These are phyloP conservation scores for Glyphotaelius pellucidus DNA, from an alignment of 2,888 invertebrate genomes.

Conservation along the genomic window DNA sequence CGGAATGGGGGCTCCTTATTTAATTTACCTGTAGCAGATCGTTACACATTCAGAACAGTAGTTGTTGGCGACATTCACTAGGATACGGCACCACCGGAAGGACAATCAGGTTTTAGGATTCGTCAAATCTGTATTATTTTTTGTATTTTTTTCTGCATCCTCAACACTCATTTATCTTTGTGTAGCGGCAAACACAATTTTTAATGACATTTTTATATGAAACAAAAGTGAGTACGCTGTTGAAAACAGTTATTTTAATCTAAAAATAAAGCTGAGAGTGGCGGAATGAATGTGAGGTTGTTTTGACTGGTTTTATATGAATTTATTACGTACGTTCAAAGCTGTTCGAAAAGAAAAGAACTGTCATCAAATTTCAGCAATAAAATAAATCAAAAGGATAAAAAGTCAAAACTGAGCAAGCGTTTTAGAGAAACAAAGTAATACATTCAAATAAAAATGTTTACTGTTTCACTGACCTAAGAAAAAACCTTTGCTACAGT, in stretches of 20 bases:
- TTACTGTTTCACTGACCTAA: not conserved
- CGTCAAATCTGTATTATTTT: no score
- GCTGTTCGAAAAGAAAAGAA: not conserved
- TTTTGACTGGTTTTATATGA: not conserved
- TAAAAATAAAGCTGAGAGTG: not conserved
- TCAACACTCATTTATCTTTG: no score
- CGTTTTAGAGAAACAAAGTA: not conserved
- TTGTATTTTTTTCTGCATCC: no score
- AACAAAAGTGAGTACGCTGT: not conserved
- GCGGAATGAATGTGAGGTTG: not conserved
- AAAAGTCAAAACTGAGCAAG: not conserved
- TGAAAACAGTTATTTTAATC: not conserved
- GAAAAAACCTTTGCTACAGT: no score
- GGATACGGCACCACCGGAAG: no score
- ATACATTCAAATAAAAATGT: not conserved
- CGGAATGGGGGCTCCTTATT: no score
- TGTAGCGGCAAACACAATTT: no score
- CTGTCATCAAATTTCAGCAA: not conserved
- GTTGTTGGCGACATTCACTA: no score
- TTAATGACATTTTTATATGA: not conserved
- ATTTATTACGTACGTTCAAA: not conserved
- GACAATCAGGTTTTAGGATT: no score
- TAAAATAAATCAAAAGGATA: not conserved
- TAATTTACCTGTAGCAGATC: no score
- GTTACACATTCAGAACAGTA: no score